These are phyloP conservation scores for Tricholauxania praeusta DNA, from an alignment of 2,888 invertebrate genomes.

Conservation along the genomic window DNA sequence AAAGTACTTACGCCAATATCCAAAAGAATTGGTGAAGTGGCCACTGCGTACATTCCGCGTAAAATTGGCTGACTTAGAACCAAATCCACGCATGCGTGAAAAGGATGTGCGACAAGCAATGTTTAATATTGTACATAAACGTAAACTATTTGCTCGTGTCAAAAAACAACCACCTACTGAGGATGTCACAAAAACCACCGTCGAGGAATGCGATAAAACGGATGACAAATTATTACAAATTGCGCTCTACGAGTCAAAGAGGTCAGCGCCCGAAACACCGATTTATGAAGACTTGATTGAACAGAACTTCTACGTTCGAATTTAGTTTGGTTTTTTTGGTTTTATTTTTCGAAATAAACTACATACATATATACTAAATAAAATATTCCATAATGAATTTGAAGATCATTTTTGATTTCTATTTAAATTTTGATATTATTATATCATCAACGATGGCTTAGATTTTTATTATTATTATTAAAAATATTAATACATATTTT, in stretches of 20 bases:
- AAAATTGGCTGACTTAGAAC: constrained; percentile 66
- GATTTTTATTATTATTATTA: too few relatives aligned
- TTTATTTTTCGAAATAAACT: background rate
- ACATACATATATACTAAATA: background rate
- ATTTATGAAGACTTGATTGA: constrained; percentile 46
- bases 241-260: constrained; percentile 44
- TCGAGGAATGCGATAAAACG: background rate
- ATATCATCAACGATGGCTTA: background rate
- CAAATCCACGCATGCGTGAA: constrained; percentile 63
- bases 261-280: constrained; percentile 18
- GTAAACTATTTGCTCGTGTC: constrained; percentile 53
- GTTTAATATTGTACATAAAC: constrained; percentile 48
- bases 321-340: constrained; percentile 27
- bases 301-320: constrained; percentile 41
- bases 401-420: background rate
- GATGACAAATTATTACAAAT: constrained; percentile 40
- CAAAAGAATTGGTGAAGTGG: constrained; percentile 69
- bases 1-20: constrained; percentile 69
- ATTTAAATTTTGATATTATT: background rate
- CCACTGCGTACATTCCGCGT: constrained; percentile 71
- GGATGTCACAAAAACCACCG: background rate
- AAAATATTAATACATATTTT: too few relatives aligned
- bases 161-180: constrained; percentile 41
- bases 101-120: constrained; percentile 58
- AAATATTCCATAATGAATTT: constrained; percentile 9